A percentile compares a stretch with the other conserved stretches of the same genome.
Evolutionary conservation across 1,140 invertebrate genomes (phyloP).

Genomic region (Schlechtendalia chinensis): DNA sequence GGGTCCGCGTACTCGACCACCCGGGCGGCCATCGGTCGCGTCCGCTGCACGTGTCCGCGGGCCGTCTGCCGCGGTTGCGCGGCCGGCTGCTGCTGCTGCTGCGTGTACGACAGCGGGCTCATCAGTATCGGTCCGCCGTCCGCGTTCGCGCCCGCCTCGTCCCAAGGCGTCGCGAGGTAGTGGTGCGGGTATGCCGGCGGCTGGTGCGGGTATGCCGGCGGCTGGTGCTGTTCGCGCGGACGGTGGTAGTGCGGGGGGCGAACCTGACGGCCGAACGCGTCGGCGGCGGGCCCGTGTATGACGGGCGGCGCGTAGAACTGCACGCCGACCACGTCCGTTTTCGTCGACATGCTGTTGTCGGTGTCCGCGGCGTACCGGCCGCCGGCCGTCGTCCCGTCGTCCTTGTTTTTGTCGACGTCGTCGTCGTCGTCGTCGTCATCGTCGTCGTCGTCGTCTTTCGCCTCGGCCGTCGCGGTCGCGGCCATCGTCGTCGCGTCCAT

Average conservation of each 20-base stretch:
- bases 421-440: not conserved
- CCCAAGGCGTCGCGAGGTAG: not conserved
- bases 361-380: slow-evolving; percentile 5
- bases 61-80: not conserved
- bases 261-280: not conserved
- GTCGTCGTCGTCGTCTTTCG: no score
- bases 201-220: not conserved
- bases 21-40: not conserved
- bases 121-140: slow-evolving; percentile 15
- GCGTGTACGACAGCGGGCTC: not conserved
- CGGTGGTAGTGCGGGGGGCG: not conserved
- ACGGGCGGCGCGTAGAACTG: slow-evolving; percentile 21
- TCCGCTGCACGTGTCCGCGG: not conserved
- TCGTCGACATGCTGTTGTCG: slow-evolving; percentile 10
- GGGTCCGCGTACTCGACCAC: slow-evolving; percentile 14
- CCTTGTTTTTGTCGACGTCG: not conserved
- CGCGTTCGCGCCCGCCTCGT: no score
- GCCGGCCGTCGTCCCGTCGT: not conserved
- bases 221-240: not conserved
- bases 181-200: not conserved
- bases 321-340: not conserved
- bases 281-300: not conserved
- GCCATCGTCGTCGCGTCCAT: no score
- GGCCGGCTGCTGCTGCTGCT: not conserved
- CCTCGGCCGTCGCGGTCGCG: no score